Evolutionary conservation across 2,797 vertebrate species (phyloP), one percentile per base, ranked within the genome.

Genomic region (Sphenodon punctatus): DNA sequence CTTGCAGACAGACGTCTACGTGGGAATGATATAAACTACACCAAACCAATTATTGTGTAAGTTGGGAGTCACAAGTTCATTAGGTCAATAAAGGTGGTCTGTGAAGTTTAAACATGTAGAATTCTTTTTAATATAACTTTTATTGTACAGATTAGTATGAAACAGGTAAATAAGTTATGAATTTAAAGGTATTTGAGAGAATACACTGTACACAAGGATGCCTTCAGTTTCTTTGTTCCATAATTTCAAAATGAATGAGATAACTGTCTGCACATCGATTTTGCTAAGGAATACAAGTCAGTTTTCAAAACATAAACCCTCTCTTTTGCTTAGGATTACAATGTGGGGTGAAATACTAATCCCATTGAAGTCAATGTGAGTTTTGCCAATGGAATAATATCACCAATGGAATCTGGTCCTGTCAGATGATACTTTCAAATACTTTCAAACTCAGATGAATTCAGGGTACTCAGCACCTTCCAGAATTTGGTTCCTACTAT

Each of bases 1-100:
- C 64, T 78, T 76, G 79, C 49, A 78, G 95, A 94, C 94, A 93
- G 89, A 84, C 58, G 84, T 69, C 80, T 77, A n/a, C 45, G 66
- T 60, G 39, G 22, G 73, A 88, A 84, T 75, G 56, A 82, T 49
- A 32, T 53, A 64, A 70, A 89, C 71, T 53, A 27, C 36, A 74
- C 78, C 87, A 68, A 88, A 88, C 77, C 83, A 74, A 89, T 87
- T 88, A 82, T 32, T 30, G 14, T 49, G 39, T 72, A 55, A 75
- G 38, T 19, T 46, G 61, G 41, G 82, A 75, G 23, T 53, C 68
- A 20, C n/a, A 12, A 19, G 51, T 67, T 64, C 74, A 87, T 80
- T 67, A 76, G 55, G 38, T 71, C 3, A 36, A 25, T 25, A 79
- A 61, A 39, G n/a, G n/a, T n/a, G n/a, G n/a, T n/a, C n/a, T n/a